These are phyloP conservation scores for Pachymerium ferrugineum DNA, from an alignment of 2,888 invertebrate genomes.

Conservation along the genomic window DNA sequence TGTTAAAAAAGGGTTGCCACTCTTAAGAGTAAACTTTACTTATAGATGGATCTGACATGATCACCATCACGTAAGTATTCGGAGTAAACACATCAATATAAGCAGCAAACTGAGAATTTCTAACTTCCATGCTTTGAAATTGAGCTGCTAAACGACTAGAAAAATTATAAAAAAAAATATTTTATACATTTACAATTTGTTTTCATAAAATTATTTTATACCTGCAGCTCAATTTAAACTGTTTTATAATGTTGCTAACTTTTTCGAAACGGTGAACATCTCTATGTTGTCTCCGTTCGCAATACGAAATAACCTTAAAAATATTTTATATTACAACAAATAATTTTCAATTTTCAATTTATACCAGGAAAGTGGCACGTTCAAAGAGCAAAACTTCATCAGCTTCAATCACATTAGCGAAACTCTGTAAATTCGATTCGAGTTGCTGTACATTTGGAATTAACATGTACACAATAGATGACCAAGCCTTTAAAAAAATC, in stretches of 20 bases:
- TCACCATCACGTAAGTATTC: conserved; percentile 99
- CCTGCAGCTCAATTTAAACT: conserved; percentile 95
- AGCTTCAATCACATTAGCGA: conserved; percentile 95
- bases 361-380: conserved; percentile 88
- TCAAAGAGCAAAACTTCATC: conserved; percentile 98
- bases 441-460: conserved; percentile 96
- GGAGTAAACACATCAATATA: conserved; percentile 98
- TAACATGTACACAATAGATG: conserved; percentile 96
- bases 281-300: conserved; percentile 81
- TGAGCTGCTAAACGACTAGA: conserved; percentile 86
- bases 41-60: conserved; percentile 94
- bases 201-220: conserved; percentile 41
- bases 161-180: not conserved
- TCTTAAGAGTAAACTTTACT: conserved; percentile 56
- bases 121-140: conserved; percentile 97
- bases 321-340: not conserved
- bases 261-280: conserved; percentile 98
- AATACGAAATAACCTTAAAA: conserved; percentile 78
- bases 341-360: conserved; percentile 38
- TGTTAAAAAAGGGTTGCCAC: not conserved
- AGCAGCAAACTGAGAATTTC: conserved; percentile 93
- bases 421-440: conserved; percentile 87
- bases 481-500: conserved; percentile 70
- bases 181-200: too few relatives aligned
- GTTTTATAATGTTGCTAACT: conserved; percentile 99